Evolutionary conservation across 2,113 vertebrate species (phyloP).

Genomic region (Poecile atricapillus): DNA sequence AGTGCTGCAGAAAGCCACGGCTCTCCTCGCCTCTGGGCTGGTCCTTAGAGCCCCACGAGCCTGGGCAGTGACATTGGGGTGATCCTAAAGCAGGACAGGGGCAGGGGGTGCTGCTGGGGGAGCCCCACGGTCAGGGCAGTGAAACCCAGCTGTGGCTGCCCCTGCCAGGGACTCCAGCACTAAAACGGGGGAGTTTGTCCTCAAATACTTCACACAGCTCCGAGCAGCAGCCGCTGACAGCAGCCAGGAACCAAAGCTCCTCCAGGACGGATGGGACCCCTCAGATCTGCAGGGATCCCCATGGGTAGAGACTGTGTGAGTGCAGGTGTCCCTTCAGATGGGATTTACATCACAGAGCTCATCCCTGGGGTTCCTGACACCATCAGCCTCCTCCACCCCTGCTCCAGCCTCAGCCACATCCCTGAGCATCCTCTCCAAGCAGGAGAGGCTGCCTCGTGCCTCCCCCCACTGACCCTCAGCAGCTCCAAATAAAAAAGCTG

Average conservation of each 20-base stretch:
- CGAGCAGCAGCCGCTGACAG: background rate
- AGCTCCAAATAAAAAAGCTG: background rate
- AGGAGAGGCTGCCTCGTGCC: background rate
- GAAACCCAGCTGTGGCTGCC: background rate
- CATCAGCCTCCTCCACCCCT: background rate
- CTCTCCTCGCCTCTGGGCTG: background rate
- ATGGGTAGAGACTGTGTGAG: fast-evolving
- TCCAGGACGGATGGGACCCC: fast-evolving
- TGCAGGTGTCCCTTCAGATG: background rate
- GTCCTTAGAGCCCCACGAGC: background rate
- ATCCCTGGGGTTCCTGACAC: fast-evolving
- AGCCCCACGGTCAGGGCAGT: background rate
- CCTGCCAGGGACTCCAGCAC: background rate
- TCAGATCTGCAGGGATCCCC: fast-evolving
- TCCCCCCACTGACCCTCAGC: background rate
- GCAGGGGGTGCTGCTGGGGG: background rate
- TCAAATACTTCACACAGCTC: fast-evolving
- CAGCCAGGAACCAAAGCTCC: background rate
- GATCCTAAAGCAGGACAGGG: too few relatives aligned
- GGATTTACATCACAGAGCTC: background rate
- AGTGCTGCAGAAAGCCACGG: background rate
- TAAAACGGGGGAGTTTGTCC: background rate
- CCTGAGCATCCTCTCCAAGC: background rate
- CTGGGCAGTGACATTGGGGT: background rate
- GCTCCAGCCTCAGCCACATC: fast-evolving